Conservation (phyloP, 2,797 vertebrate species). For the Balearica regulorum region DNA sequence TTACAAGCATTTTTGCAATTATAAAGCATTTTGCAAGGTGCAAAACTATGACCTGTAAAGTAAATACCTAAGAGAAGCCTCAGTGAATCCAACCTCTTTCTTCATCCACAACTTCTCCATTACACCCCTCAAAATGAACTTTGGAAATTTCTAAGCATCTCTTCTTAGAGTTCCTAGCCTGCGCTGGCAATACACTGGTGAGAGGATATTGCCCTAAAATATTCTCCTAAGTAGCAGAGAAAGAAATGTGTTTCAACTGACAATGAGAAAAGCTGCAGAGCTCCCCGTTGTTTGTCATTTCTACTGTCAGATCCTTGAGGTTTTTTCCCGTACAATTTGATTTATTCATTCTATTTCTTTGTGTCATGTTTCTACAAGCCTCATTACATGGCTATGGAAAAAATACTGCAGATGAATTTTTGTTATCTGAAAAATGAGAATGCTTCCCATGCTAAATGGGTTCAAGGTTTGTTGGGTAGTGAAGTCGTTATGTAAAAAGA, state of each 20-base stretch:
- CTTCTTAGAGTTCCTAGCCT: not conserved
- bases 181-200: not conserved
- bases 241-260: not conserved
- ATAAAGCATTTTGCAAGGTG: not conserved
- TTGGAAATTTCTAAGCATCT: not conserved
- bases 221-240: not conserved
- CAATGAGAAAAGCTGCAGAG: not conserved
- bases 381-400: not conserved
- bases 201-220: not conserved
- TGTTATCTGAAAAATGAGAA: constrained; percentile 42
- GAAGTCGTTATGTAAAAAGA: not conserved
- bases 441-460: not conserved
- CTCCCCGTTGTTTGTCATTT: not conserved
- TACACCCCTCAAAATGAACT: not conserved
- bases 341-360: constrained; percentile 41
- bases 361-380: constrained; percentile 37
- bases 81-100: not conserved
- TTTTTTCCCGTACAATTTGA: not conserved
- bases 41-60: not conserved
- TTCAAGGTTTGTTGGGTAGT: constrained; percentile 25
- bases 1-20: not conserved
- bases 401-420: constrained; percentile 11
- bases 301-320: not conserved
- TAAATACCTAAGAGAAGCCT: not conserved
- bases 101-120: not conserved